Conservation (phyloP, 2,797 vertebrate species). For the Gila robusta region DNA sequence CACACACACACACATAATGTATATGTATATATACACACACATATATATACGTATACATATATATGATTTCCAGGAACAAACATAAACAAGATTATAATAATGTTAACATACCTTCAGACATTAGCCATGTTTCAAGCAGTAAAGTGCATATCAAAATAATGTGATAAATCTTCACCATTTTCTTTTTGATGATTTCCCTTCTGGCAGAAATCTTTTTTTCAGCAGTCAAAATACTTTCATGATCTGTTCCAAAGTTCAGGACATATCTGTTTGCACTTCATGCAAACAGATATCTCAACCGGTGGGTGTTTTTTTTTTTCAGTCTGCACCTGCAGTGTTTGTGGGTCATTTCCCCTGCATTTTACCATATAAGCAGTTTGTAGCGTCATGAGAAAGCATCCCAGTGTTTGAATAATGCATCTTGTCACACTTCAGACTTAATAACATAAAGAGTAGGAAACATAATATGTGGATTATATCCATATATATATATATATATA, state of each 20-base stretch:
- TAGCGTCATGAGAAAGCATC: neutral
- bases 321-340: slow-evolving; percentile 4
- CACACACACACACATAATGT: too few species aligned
- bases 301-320: neutral
- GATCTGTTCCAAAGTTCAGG: slow-evolving; percentile 78
- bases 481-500: too few species aligned
- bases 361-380: neutral
- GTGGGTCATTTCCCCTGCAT: neutral
- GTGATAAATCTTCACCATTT: slow-evolving; percentile 70
- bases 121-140: slow-evolving; percentile 60
- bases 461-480: neutral
- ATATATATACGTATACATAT: too few species aligned
- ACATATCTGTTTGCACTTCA: slow-evolving; percentile 70
- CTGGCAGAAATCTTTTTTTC: slow-evolving; percentile 19
- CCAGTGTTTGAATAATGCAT: neutral
- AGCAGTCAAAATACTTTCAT: slow-evolving; percentile 36
- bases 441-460: neutral
- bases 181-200: slow-evolving; percentile 17
- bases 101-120: slow-evolving; percentile 50
- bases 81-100: neutral
- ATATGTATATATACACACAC: too few species aligned
- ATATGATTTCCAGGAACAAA: neutral
- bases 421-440: neutral
- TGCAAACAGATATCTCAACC: slow-evolving; percentile 52
- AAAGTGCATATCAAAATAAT: slow-evolving; percentile 64